These are phyloP conservation scores for Graptemys geographica DNA, from an alignment of 2,797 vertebrate species.

Conservation along the genomic window DNA sequence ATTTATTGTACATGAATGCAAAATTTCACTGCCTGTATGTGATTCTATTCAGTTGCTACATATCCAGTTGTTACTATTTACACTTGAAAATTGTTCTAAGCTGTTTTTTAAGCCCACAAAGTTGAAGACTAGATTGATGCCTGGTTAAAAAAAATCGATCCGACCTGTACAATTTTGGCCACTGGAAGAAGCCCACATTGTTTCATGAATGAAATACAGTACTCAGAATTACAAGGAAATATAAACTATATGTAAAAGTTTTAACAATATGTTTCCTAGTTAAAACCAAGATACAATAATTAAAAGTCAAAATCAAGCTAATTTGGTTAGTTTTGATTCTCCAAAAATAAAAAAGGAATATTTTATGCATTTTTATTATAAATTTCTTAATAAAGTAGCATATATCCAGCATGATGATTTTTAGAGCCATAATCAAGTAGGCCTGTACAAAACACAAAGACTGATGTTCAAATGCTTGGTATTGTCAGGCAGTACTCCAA, in stretches of 20 bases:
- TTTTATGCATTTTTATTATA: neutral
- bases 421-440: neutral
- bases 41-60: neutral
- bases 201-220: neutral
- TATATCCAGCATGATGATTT: rapidly evolving
- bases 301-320: neutral
- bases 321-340: neutral
- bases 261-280: neutral
- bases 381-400: neutral
- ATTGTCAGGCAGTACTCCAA: neutral
- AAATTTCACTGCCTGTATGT: neutral
- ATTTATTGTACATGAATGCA: neutral
- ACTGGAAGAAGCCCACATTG: neutral
- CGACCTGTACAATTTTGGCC: neutral
- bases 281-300: neutral
- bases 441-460: neutral
- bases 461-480: neutral
- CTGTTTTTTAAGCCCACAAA: neutral
- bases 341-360: too few species aligned
- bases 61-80: neutral
- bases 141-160: neutral
- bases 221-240: neutral
- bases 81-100: neutral
- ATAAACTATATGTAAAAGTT: neutral
- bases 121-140: neutral